phyloP scores from a whole-genome alignment of 2,888 invertebrate genomes.

The Lordiphosa fenestrarum region DNA sequence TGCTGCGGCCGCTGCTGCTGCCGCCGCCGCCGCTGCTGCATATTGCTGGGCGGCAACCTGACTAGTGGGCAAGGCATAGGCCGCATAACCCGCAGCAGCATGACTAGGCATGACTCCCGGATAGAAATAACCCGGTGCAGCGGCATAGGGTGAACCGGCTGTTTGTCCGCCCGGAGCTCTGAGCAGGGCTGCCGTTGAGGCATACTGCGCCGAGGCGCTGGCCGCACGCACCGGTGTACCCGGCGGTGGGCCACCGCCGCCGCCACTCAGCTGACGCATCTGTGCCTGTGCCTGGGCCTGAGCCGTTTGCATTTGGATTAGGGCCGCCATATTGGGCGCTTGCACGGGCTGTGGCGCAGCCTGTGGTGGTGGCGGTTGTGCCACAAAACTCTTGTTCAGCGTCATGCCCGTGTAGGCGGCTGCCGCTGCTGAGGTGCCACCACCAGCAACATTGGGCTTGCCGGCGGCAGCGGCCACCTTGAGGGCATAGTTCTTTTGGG shows the following conservation, averaged over 20 bases:
- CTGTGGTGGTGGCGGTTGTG: conserved; percentile 29
- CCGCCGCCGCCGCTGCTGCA: conserved; percentile 61
- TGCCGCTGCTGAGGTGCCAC: conserved; percentile 65
- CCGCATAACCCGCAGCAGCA: conserved; percentile 80
- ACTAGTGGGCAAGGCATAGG: conserved; percentile 76
- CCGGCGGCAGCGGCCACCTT: conserved; percentile 81
- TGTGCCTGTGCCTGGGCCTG: conserved; percentile 40
- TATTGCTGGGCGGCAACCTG: conserved; percentile 63
- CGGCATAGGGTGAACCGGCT: conserved; percentile 49
- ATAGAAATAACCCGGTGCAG: conserved; percentile 79
- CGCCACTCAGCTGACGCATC: conserved; percentile 48
- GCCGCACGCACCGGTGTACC: conserved; percentile 11
- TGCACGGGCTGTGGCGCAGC: not conserved
- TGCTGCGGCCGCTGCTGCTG: conserved; percentile 56
- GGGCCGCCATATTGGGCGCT: conserved; percentile 6
- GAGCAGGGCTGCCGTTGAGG: conserved; percentile 31
- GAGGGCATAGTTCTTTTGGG: conserved; percentile 90
- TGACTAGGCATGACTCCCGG: conserved; percentile 80
- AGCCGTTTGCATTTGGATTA: not conserved
- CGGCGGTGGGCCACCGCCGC: conserved; percentile 34
- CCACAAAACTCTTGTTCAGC: conserved; percentile 82
- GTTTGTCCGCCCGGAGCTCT: conserved; percentile 21
- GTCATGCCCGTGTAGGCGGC: conserved; percentile 87
- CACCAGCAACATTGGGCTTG: conserved; percentile 25
- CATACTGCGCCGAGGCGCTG: conserved; percentile 16